Evolutionary conservation across 2,113 vertebrate species (phyloP).

Genomic region (Mobula birostris): DNA sequence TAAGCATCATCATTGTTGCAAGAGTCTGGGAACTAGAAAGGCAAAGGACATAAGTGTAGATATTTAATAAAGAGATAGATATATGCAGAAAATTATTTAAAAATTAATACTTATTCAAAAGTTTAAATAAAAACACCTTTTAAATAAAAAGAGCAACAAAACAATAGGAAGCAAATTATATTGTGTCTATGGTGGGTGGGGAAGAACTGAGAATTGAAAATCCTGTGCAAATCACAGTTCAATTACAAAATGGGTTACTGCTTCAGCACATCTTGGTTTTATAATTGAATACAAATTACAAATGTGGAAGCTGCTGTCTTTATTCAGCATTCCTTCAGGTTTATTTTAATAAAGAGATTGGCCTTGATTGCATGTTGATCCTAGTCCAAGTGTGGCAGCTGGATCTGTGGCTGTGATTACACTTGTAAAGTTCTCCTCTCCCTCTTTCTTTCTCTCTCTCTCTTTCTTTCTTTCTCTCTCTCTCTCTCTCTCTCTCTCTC

Average conservation of each 20-base stretch:
- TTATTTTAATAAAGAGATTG: constrained; percentile 25
- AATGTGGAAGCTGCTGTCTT: background rate
- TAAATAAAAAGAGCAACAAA: background rate
- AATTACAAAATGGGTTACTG: background rate
- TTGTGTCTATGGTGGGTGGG: background rate
- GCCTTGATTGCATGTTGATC: background rate
- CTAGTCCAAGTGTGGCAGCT: background rate
- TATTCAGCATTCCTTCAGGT: constrained; percentile 7
- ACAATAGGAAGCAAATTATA: background rate
- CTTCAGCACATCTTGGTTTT: background rate
- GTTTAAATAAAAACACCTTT: background rate
- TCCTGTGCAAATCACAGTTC: background rate
- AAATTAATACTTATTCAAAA: background rate
- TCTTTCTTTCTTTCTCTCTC: background rate
- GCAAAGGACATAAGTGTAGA: background rate
- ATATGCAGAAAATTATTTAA: background rate
- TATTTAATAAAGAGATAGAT: background rate
- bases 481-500: background rate
- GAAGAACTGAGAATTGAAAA: background rate
- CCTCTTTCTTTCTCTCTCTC: background rate
- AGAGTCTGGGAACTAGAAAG: background rate
- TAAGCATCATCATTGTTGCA: background rate
- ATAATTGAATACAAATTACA: background rate
- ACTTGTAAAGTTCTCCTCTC: background rate
- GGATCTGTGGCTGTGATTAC: background rate